These are phyloP conservation scores for Cephus sareptanus DNA, from an alignment of 2,888 invertebrate species.

Conservation along the genomic window DNA sequence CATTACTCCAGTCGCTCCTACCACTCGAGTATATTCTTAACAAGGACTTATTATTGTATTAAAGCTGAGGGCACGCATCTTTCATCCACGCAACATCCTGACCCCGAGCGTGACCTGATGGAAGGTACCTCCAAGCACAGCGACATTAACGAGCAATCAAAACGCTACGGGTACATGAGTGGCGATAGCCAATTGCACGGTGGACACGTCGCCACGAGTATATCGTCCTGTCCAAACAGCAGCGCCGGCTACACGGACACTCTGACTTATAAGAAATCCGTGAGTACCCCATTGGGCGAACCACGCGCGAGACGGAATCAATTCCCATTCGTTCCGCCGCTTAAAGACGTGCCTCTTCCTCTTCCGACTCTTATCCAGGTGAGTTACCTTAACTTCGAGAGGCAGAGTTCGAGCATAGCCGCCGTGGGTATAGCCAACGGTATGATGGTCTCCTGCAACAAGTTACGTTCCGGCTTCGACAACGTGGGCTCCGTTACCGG, in stretches of 20 bases:
- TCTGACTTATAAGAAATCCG: constrained; percentile 60
- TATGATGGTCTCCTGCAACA: constrained; percentile 87
- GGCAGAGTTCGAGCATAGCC: constrained; percentile 71
- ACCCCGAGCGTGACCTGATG: constrained; percentile 61
- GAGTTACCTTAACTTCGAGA: constrained; percentile 62
- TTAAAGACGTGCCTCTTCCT: no score
- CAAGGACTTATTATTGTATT: neutral
- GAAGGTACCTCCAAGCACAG: constrained; percentile 55
- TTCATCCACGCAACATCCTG: constrained; percentile 57
- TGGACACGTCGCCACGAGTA: constrained; percentile 56
- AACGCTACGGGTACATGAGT: constrained; percentile 63
- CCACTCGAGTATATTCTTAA: no score
- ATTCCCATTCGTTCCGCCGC: no score
- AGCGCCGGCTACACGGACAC: constrained; percentile 60
- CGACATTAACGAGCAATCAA: constrained; percentile 59
- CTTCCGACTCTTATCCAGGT: constrained; percentile 43
- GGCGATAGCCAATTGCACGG: constrained; percentile 59
- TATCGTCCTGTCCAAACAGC: constrained; percentile 62
- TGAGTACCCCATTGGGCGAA: constrained; percentile 15
- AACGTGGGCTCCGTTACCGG: constrained; percentile 88
- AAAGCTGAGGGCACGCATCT: constrained; percentile 60
- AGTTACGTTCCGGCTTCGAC: constrained; percentile 83
- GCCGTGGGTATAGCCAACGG: constrained; percentile 87
- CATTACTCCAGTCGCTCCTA: no score
- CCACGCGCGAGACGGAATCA: no score